These are phyloP conservation scores for Drosophila planitibia DNA, from an alignment of 2,888 invertebrate genomes.

Conservation along the genomic window DNA sequence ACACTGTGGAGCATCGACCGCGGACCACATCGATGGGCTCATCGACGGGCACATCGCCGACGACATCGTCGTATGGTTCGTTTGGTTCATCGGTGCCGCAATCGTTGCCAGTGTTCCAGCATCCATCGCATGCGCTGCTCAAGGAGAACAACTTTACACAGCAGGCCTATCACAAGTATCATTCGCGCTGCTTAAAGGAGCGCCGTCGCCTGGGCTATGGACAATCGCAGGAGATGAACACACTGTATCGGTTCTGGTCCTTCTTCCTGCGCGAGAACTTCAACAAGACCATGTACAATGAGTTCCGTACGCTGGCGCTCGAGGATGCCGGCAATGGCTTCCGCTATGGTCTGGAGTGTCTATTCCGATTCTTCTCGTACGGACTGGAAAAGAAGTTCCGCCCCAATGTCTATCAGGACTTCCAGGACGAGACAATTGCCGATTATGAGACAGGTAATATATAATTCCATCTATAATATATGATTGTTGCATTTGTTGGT, in stretches of 20 bases:
- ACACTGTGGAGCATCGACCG: slow-evolving; percentile 92
- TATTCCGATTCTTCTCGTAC: slow-evolving; percentile 99
- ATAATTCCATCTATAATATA: not conserved
- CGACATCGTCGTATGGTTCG: slow-evolving; percentile 85
- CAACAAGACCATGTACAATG: slow-evolving; percentile 98
- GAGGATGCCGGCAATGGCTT: slow-evolving; percentile 97
- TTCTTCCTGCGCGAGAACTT: slow-evolving; percentile 99
- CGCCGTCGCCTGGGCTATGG: slow-evolving; percentile 96
- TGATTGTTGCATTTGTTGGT: not conserved
- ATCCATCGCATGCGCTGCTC: slow-evolving; percentile 97
- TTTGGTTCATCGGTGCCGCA: slow-evolving; percentile 92
- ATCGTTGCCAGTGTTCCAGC: slow-evolving; percentile 95
- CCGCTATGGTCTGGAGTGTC: slow-evolving; percentile 93
- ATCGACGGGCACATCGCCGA: slow-evolving; percentile 92
- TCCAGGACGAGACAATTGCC: slow-evolving; percentile 95
- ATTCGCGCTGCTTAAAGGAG: slow-evolving; percentile 95
- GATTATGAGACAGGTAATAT: slow-evolving; percentile 93
- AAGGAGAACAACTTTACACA: slow-evolving; percentile 99
- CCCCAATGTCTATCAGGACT: slow-evolving; percentile 97
- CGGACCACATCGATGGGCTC: slow-evolving; percentile 93
- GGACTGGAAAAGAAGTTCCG: slow-evolving; percentile 98
- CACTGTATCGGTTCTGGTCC: slow-evolving; percentile 99
- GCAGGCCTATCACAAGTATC: slow-evolving; percentile 98
- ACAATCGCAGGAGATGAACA: slow-evolving; percentile 99
- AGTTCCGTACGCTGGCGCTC: slow-evolving; percentile 95